phyloP scores from a whole-genome alignment of 30 jellyfish, hydroid and myxozoan species.

The Aurelia sp. region DNA sequence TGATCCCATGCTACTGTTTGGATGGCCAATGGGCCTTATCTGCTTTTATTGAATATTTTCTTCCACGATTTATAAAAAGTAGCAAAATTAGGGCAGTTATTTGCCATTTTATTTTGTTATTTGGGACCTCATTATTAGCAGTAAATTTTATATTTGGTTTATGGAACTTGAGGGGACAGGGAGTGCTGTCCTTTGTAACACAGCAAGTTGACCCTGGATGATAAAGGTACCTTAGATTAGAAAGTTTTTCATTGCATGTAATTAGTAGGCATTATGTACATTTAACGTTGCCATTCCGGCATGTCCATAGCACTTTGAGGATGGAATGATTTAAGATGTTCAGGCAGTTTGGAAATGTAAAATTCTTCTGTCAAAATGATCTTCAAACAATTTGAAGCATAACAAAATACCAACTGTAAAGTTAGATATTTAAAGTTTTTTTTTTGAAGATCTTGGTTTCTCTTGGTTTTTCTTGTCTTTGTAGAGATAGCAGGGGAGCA shows the following conservation, averaged over 20 bases:
- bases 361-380: no score
- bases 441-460: no score
- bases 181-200: constrained; percentile 16
- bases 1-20: constrained; percentile 88
- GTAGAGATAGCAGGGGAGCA: no score
- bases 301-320: no score
- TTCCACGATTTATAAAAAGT: constrained; percentile 39
- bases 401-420: no score
- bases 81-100: constrained; percentile 37
- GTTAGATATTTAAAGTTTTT: no score
- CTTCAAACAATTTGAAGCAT: no score
- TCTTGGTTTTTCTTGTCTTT: no score
- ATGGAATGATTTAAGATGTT: no score
- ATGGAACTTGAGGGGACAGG: constrained; percentile 71
- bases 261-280: neutral
- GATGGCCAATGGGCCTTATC: constrained; percentile 91
- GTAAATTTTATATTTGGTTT: constrained; percentile 76
- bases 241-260: neutral
- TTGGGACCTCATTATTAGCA: constrained; percentile 59
- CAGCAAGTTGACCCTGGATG: constrained; percentile 26
- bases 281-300: no score
- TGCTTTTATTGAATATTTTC: constrained; percentile 75
- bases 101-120: constrained; percentile 52
- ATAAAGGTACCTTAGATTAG: neutral
- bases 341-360: no score